phyloP scores from a whole-genome alignment of 2,888 invertebrate genomes.

The Dryomyza anilis region DNA sequence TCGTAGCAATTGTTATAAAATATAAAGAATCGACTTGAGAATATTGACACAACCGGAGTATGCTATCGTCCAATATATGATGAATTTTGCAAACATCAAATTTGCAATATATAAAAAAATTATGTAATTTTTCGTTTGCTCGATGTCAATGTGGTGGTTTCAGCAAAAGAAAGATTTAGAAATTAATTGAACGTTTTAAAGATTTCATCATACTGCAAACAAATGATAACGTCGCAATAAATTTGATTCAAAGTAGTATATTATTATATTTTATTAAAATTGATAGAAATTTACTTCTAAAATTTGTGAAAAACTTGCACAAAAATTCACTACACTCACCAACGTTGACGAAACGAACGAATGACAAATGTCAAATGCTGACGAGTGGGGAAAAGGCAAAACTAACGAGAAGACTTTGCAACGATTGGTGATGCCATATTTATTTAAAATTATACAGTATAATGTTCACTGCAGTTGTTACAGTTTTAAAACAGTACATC shows the following conservation, averaged over 20 bases:
- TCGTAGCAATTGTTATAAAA: background rate
- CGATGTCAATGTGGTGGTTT: background rate
- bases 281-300: background rate
- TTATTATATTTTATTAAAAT: background rate
- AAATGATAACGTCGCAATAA: background rate
- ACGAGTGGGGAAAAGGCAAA: slow-evolving; percentile 17
- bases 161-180: too few species aligned
- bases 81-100: too few species aligned
- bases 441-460: too few species aligned
- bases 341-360: slow-evolving; percentile 26
- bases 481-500: too few species aligned
- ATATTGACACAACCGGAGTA: too few species aligned
- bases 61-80: too few species aligned
- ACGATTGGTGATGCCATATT: too few species aligned
- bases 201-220: too few species aligned
- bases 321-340: slow-evolving; percentile 28
- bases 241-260: background rate
- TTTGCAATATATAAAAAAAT: too few species aligned
- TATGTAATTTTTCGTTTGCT: slow-evolving; percentile 20
- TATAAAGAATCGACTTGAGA: too few species aligned
- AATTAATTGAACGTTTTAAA: too few species aligned
- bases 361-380: slow-evolving; percentile 28
- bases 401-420: background rate
- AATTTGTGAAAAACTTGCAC: background rate
- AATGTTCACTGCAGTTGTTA: too few species aligned